Evolutionary conservation across 2,113 vertebrate species (phyloP).

Genomic region (Okapia johnstoni): DNA sequence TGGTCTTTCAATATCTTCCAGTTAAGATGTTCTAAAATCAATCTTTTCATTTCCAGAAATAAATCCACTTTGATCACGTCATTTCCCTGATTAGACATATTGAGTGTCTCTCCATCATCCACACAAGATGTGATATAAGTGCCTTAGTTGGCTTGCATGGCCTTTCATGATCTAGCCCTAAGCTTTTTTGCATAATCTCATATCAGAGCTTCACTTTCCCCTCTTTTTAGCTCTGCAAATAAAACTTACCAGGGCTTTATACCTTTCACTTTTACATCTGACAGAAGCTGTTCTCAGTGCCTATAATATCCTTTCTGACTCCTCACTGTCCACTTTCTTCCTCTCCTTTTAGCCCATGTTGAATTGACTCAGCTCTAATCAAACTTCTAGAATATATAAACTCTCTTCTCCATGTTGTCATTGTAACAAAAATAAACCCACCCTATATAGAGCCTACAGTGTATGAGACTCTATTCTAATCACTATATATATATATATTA

Average conservation of each 20-base stretch:
- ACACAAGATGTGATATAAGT: not conserved
- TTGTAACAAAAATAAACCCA: not conserved
- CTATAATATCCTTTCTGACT: not conserved
- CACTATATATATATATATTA: not conserved
- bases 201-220: not conserved
- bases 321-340: not conserved
- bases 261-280: not conserved
- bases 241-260: not conserved
- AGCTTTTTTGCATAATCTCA: not conserved
- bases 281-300: not conserved
- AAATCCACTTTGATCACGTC: slow-evolving; percentile 54
- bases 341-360: not conserved
- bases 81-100: slow-evolving; percentile 61
- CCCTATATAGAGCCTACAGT: not conserved
- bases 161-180: not conserved
- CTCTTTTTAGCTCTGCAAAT: not conserved
- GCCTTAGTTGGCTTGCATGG: not conserved
- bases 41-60: slow-evolving; percentile 70
- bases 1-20: slow-evolving; percentile 57
- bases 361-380: not conserved
- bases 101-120: slow-evolving; percentile 37
- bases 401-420: not conserved
- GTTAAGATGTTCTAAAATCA: slow-evolving; percentile 70
- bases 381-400: not conserved
- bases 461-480: not conserved